Evolutionary conservation across 2,113 vertebrate genomes (phyloP).

Genomic region (Rostratula benghalensis): DNA sequence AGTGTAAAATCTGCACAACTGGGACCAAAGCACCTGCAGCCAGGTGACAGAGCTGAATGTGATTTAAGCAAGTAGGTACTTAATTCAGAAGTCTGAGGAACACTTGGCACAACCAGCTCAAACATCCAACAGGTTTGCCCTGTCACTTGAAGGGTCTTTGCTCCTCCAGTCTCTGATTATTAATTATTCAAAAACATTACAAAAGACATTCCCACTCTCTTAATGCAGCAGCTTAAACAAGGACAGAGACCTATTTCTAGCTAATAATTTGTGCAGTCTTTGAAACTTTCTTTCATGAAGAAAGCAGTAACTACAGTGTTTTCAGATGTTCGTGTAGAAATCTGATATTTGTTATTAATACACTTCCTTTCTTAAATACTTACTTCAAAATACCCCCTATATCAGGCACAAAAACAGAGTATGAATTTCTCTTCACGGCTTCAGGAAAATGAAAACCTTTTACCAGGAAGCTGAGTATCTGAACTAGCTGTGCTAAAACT

Average conservation of each 20-base stretch:
- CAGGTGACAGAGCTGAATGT: not conserved
- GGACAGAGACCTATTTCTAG: not conserved
- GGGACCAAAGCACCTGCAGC: not conserved
- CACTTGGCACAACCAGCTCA: too few relatives aligned
- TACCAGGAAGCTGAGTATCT: not conserved
- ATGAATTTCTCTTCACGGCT: not conserved
- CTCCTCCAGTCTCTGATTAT: not conserved
- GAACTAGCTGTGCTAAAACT: not conserved
- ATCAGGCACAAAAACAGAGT: not conserved
- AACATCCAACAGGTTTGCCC: not conserved
- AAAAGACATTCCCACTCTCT: not conserved
- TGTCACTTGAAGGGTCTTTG: not conserved
- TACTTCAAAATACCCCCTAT: not conserved
- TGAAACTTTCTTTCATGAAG: not conserved
- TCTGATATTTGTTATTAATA: not conserved
- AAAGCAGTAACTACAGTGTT: not conserved
- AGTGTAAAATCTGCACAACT: not conserved
- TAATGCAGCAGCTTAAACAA: not conserved
- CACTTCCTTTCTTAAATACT: not conserved
- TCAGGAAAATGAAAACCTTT: not conserved
- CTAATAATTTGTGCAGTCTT: not conserved
- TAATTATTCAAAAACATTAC: not conserved
- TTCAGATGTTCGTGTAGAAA: not conserved
- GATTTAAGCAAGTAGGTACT: not conserved
- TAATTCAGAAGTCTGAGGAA: not conserved